Evolutionary conservation across 2,888 invertebrate species (phyloP).

Genomic region (Meandrusa payeni): DNA sequence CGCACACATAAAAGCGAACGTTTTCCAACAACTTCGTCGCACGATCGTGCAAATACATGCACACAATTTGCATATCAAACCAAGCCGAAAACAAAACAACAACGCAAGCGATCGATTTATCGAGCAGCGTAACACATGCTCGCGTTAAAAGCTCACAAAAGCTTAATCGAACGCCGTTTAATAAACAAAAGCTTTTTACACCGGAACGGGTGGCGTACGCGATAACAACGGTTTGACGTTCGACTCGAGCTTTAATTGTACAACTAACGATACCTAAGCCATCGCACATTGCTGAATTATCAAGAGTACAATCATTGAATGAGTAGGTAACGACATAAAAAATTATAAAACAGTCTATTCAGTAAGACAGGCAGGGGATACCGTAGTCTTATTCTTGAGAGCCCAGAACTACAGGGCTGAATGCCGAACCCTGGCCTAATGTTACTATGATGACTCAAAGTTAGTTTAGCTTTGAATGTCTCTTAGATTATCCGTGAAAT

Average conservation of each 20-base stretch:
- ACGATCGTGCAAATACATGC: conserved; percentile 18
- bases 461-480: too few species aligned
- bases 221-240: conserved; percentile 17
- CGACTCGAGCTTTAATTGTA: conserved; percentile 1
- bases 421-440: too few species aligned
- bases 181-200: conserved; percentile 20
- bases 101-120: conserved; percentile 16
- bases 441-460: too few species aligned
- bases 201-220: not conserved
- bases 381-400: too few species aligned
- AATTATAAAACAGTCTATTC: too few species aligned
- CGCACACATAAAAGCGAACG: not conserved
- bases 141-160: conserved; percentile 16
- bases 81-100: conserved; percentile 17
- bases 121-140: conserved; percentile 8
- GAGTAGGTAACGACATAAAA: too few species aligned
- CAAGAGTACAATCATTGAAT: too few species aligned
- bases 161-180: conserved; percentile 24
- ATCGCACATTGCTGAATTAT: too few species aligned
- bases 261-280: conserved; percentile 7
- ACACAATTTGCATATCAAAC: conserved; percentile 21
- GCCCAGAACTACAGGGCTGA: too few species aligned
- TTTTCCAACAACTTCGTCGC: conserved; percentile 12
- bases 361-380: too few species aligned
- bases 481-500: too few species aligned